Base-by-base conservation (phyloP, 1,140 invertebrate species). In the Drosophila kepulauana region DNA sequence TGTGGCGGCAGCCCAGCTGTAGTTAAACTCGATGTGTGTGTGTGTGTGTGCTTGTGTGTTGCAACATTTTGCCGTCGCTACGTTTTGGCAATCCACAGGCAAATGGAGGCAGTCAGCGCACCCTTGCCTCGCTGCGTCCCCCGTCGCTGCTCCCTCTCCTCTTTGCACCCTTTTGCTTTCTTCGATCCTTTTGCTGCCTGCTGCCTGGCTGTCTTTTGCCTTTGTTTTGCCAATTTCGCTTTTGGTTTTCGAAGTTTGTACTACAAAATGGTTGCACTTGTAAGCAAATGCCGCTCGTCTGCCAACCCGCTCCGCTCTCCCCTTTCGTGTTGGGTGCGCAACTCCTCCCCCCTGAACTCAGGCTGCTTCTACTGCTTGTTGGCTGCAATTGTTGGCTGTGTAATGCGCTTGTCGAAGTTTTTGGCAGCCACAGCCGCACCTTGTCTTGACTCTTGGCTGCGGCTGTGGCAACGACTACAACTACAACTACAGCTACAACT, bases 241-340 rank as follows among this genome's bases (percentile, higher is more conserved):
- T 91, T 91, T 81, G 84, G 86, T 90, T 90, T 90, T 90, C 88
- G 79, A 91, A 91, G 88, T 84, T 91, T 91, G 90, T 90, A 87
- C 78, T 79, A 91, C 90, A 91, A 91, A 91, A 91, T 91, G 90
- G 90, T 91, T 91, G 90, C 90, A 91, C 90, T 91, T 90, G 90
- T 89, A 89, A 87, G 82, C 82, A 81, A 86, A 84, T 80, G 81
- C 80, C 62, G 73, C 69, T 52, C 46, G 51, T 67, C 70, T 49
- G 25, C 70, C 64, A 25, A 6, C 38, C 16, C 16, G 7, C 7
- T 5, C n/a, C 20, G 15, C 15, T 13, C 13, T 15, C 3, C 51
- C 20, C 38, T 13, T 11, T n/a, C 1, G n/a, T 4, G 25, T 5
- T 13, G 0, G 3, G 1, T 3, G 41, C 20, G 41, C 41, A 43